Conservation (phyloP, 2,113 vertebrate genomes). For the Chrysemys picta region DNA sequence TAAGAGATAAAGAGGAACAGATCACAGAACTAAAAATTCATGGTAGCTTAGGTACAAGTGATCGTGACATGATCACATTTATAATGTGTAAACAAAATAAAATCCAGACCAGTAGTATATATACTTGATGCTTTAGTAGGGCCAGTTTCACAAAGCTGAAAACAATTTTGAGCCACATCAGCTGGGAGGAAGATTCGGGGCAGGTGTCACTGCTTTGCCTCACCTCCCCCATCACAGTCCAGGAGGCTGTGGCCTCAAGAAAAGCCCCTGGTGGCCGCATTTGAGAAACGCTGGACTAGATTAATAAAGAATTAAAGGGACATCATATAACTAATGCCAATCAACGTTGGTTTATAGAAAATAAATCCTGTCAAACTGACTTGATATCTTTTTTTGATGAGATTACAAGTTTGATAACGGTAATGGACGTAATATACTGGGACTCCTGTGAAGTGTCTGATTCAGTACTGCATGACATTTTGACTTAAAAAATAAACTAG, state of each 20-base stretch:
- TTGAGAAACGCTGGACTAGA: background rate
- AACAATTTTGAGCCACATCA: background rate
- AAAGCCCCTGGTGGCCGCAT: too few relatives aligned
- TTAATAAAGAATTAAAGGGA: background rate
- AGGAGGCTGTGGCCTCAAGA: too few relatives aligned
- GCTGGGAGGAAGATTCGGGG: background rate
- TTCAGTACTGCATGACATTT: background rate
- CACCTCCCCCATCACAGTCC: too few relatives aligned
- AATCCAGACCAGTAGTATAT: background rate
- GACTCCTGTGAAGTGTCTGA: background rate
- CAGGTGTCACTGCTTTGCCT: too few relatives aligned
- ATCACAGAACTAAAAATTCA: background rate
- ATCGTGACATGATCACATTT: background rate
- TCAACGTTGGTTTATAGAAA: background rate
- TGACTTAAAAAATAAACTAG: background rate
- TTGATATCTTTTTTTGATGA: background rate
- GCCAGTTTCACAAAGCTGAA: background rate
- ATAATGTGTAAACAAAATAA: background rate
- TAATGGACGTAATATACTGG: background rate
- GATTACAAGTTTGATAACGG: background rate
- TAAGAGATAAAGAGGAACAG: too few relatives aligned
- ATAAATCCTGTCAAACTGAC: background rate
- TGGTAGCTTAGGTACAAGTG: background rate
- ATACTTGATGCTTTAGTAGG: background rate
- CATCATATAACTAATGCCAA: background rate